A percentile compares a stretch with the other conserved stretches of the same genome.
Evolutionary conservation across 2,888 invertebrate genomes (phyloP).

Genomic region (Lagria hirta): DNA sequence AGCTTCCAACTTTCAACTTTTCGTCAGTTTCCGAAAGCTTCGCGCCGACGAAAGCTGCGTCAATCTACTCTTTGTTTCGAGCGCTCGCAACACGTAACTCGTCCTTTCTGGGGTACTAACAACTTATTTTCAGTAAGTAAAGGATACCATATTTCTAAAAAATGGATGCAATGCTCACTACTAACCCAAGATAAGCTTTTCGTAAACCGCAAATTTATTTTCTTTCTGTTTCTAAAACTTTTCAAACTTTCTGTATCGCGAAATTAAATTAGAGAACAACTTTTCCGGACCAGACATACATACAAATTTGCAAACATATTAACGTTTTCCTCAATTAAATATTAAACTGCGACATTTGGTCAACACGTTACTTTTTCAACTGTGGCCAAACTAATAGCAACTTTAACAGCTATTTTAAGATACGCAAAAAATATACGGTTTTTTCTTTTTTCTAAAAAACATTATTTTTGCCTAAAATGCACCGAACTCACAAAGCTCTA

Average conservation of each 20-base stretch:
- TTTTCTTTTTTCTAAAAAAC: too few species aligned
- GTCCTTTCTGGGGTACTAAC: constrained; percentile 16
- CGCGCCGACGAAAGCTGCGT: constrained; percentile 33
- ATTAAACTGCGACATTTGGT: constrained; percentile 10
- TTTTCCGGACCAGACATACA: constrained; percentile 20
- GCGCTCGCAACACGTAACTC: constrained; percentile 19
- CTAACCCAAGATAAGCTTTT: constrained; percentile 6
- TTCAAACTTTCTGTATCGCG: constrained; percentile 23
- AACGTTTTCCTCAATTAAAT: constrained; percentile 16
- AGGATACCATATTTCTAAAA: constrained; percentile 11
- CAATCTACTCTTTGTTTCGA: constrained; percentile 11
- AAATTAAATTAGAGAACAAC: constrained; percentile 28
- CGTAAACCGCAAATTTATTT: constrained; percentile 15
- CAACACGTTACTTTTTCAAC: too few species aligned
- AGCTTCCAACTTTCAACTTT: constrained; percentile 52
- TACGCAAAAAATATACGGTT: too few species aligned
- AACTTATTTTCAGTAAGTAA: constrained; percentile 26
- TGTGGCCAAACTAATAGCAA: too few species aligned
- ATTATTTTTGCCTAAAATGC: too few species aligned
- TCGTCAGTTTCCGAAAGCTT: too few species aligned
- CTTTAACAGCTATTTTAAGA: too few species aligned
- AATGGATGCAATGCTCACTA: constrained; percentile 5
- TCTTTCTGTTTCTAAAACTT: constrained; percentile 17
- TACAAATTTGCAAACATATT: constrained; percentile 22
- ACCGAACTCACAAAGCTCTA: too few species aligned